phyloP scores from a whole-genome alignment of 2,888 invertebrate species.

The Trichopoda pennipes region DNA sequence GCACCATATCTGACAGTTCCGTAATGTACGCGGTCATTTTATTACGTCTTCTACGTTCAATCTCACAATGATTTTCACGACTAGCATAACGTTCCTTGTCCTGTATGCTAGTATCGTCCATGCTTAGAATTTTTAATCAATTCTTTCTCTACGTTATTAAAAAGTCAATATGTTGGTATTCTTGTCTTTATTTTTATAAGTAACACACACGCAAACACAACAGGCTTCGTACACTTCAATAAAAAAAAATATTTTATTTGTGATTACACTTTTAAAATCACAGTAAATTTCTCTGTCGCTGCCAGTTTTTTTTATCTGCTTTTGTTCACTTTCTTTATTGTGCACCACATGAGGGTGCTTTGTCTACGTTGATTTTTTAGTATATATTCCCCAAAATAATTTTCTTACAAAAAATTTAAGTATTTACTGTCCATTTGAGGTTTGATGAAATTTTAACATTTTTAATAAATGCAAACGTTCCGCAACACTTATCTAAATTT shows the following conservation, averaged over 20 bases:
- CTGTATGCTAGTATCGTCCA: slow-evolving; percentile 96
- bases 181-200: slow-evolving; percentile 1
- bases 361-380: slow-evolving; percentile 61
- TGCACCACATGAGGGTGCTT: slow-evolving; percentile 55
- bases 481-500: not conserved
- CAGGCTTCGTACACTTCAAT: not conserved
- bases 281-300: slow-evolving; percentile 21
- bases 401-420: not conserved
- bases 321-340: slow-evolving; percentile 4
- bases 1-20: slow-evolving; percentile 99
- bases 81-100: slow-evolving; percentile 98
- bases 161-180: slow-evolving; percentile 15
- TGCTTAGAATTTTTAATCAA: slow-evolving; percentile 75
- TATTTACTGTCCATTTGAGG: slow-evolving; percentile 5
- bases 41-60: slow-evolving; percentile 97
- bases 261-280: slow-evolving; percentile 25
- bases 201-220: slow-evolving; percentile 17
- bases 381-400: slow-evolving; percentile 8
- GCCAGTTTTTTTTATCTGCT: slow-evolving; percentile 13
- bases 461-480: not conserved
- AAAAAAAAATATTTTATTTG: not conserved
- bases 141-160: slow-evolving; percentile 28
- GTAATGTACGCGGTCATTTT: slow-evolving; percentile 99
- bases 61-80: slow-evolving; percentile 99
- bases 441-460: not conserved